A percentile compares a stretch with the other conserved stretches of the same genome.
Evolutionary conservation across 2,113 vertebrate genomes (phyloP).

Genomic region (Felis chaus): DNA sequence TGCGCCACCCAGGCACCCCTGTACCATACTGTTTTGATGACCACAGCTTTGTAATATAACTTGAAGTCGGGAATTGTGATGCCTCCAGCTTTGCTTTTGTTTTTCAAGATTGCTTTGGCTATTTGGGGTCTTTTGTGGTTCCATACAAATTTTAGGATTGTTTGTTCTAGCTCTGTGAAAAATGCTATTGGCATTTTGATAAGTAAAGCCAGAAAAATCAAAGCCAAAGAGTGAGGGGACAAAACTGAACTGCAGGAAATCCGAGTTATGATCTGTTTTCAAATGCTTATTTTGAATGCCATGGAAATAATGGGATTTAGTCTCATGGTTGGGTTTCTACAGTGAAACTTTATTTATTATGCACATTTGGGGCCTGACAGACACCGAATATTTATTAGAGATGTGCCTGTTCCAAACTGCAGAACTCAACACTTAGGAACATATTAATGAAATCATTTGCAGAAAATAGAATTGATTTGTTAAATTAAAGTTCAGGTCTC

Average conservation of each 20-base stretch:
- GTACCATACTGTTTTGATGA: neutral
- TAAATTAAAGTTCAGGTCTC: neutral
- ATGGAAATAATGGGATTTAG: neutral
- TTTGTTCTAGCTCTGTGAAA: neutral
- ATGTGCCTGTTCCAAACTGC: neutral
- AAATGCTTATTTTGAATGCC: neutral
- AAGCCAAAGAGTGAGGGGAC: neutral
- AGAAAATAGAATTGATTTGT: conserved; percentile 1
- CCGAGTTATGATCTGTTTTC: neutral
- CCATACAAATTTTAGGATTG: neutral
- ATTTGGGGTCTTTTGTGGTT: neutral
- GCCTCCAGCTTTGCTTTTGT: neutral
- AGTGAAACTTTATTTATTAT: conserved; percentile 3
- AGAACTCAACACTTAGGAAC: neutral
- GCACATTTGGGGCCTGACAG: neutral
- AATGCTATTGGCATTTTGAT: neutral
- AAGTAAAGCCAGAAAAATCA: neutral
- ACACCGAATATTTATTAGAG: neutral
- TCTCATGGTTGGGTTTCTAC: neutral
- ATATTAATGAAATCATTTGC: conserved; percentile 37
- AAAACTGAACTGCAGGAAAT: neutral
- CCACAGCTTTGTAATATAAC: neutral
- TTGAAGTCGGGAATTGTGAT: neutral
- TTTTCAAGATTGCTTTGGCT: neutral
- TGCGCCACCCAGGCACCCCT: too few relatives aligned